Evolutionary conservation across 2,797 vertebrate genomes (phyloP).

Genomic region (Uromys caudimaculatus): DNA sequence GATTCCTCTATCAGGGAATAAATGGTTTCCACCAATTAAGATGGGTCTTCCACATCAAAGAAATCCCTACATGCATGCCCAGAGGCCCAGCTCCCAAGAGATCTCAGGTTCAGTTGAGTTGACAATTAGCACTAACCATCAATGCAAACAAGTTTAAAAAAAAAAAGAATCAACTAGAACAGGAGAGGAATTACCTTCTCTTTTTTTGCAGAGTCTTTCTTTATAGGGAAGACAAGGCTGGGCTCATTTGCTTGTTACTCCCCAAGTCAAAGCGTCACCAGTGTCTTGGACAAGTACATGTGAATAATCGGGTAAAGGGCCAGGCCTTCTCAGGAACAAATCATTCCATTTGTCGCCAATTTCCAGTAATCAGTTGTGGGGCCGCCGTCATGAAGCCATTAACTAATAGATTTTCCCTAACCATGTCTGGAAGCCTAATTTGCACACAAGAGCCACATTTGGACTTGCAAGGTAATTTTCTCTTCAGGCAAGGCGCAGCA

Average conservation of each 20-base stretch:
- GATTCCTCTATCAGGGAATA: background rate
- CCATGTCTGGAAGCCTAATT: background rate
- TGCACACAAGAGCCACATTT: conserved; percentile 1
- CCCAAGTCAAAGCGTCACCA: background rate
- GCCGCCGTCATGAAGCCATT: conserved; percentile 25
- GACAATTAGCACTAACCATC: background rate
- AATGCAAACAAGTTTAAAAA: background rate
- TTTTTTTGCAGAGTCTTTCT: conserved; percentile 47
- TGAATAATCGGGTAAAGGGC: background rate
- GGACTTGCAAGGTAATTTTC: conserved; percentile 53
- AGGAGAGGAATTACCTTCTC: background rate
- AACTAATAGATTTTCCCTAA: conserved; percentile 27
- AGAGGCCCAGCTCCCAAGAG: background rate
- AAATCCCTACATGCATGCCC: background rate
- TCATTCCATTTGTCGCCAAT: conserved; percentile 49
- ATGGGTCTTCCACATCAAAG: background rate
- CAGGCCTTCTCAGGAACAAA: conserved; percentile 45
- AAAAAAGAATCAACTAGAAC: conserved; percentile 19
- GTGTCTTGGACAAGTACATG: background rate
- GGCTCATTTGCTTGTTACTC: background rate
- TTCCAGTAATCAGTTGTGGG: conserved; percentile 48
- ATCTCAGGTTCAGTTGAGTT: background rate
- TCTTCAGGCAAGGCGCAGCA: background rate
- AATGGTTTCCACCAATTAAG: background rate
- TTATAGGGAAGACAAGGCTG: background rate